Percentiles rank a stretch among this genome's conserved stretches.
Evolutionary conservation across 2,113 vertebrate genomes (phyloP).

Genomic region (Ciconia boyciana): DNA sequence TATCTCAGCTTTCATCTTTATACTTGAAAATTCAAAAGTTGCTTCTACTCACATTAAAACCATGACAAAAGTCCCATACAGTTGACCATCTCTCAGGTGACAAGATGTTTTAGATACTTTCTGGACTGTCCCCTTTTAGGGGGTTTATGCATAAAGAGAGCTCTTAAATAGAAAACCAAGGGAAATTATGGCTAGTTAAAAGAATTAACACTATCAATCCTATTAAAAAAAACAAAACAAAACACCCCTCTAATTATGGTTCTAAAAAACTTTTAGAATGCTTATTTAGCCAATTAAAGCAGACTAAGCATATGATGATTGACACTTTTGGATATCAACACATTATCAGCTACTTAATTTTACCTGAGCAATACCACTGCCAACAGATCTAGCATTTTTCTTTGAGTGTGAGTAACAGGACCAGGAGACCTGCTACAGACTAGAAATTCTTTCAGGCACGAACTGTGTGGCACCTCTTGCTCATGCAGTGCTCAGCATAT

Average conservation of each 20-base stretch:
- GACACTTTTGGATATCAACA: too few relatives aligned
- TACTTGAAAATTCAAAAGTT: neutral
- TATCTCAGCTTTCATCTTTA: neutral
- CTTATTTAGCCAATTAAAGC: neutral
- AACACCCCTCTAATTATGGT: neutral
- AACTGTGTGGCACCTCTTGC: neutral
- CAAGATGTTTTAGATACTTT: neutral
- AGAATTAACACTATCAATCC: neutral
- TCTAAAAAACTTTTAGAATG: neutral
- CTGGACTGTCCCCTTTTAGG: neutral
- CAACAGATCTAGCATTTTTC: neutral
- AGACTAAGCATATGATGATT: too few relatives aligned
- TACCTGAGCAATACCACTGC: neutral
- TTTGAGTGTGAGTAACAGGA: neutral
- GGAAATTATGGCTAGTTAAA: neutral
- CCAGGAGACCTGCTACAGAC: neutral
- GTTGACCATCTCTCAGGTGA: neutral
- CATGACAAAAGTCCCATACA: neutral
- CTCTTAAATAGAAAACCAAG: neutral
- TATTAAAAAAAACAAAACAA: neutral
- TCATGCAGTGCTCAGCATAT: neutral
- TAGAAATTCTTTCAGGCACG: neutral
- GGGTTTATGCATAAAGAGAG: neutral
- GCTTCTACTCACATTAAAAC: neutral
- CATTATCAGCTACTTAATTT: neutral